Evolutionary conservation across 2,113 vertebrate genomes (phyloP).

Genomic region (Eubucco bourcierii): DNA sequence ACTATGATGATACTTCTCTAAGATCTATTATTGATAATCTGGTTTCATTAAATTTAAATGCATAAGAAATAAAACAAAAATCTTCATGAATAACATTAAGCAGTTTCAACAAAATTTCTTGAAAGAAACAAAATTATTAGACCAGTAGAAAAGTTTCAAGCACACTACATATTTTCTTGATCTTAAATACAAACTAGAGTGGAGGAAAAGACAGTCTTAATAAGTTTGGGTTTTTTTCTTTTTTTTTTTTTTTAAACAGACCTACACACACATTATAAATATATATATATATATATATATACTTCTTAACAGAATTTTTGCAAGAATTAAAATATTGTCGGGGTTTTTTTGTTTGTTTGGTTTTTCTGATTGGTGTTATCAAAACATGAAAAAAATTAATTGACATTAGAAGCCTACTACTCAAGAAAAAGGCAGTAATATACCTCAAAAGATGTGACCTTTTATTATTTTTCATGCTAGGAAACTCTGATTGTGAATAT

Average conservation of each 20-base stretch:
- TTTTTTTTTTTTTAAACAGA: not conserved
- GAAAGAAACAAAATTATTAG: not conserved
- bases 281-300: not conserved
- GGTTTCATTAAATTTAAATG: slow-evolving; percentile 1
- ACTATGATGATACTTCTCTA: not conserved
- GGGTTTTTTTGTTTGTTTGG: not conserved
- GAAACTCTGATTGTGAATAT: not conserved
- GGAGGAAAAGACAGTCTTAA: not conserved
- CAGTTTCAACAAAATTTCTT: not conserved
- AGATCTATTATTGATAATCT: not conserved
- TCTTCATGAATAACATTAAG: not conserved
- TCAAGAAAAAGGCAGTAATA: not conserved
- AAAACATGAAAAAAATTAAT: not conserved
- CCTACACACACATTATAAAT: not conserved
- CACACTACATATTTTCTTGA: not conserved
- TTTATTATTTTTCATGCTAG: not conserved
- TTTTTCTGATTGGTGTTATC: not conserved
- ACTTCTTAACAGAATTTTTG: not conserved
- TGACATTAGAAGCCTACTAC: not conserved
- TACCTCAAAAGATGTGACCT: not conserved
- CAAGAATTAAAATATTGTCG: not conserved
- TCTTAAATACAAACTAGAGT: not conserved
- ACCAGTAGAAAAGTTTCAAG: not conserved
- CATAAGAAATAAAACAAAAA: not conserved
- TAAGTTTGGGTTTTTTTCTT: not conserved